Base-by-base conservation (phyloP, 1,140 invertebrate species). In the Musca vetustissima region DNA sequence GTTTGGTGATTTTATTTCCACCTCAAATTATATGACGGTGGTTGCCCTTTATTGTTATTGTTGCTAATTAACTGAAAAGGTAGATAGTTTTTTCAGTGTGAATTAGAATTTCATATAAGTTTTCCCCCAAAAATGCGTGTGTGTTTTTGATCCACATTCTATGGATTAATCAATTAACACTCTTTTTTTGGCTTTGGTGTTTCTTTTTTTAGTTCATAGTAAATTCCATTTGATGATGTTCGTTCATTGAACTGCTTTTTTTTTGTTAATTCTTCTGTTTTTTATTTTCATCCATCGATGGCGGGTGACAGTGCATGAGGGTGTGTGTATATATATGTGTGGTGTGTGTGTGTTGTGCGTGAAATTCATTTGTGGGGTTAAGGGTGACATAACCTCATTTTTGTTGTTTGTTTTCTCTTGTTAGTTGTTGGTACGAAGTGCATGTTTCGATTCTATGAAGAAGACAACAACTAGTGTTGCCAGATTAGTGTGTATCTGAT, bases 381-480 rank as follows among this genome's bases (percentile, higher is more conserved):
- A 32, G 55, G 57, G 57, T 61, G 57, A 61, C 57, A 61, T 61
- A 61, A 61, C 57, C 57, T 61, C 57, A 61, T 36, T 28, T 25
- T 25, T 52, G 49, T 59, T 59, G 9, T 28, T 17, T 59, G 24
- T 28, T 61, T 61, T 21, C 17, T 43, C 9, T 61, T 61, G 9
- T 11, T 61, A 8, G n/a, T 61, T 36, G 28, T 17, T 21, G 28
- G 57, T 61, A 36, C n/a, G 57, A 61, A 61, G 57, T 61, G 57
- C 57, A 61, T 43, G 25, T 28, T n/a, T n/a, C 36, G 36, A 43
- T 43, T 32, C 28, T 9, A 32, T 57, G 55, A 28, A 17, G 36
- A 32, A 43, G 21, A 19, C 21, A n/a, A 32, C 36, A 19, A 43
- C n/a, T 43, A 36, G 28, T 7, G 57, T 17, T 61, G 57, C 57